Evolutionary conservation across 1,140 invertebrate genomes (phyloP), one percentile per base, ranked within the genome.

Genomic region (Cardiocondyla obscurior): DNA sequence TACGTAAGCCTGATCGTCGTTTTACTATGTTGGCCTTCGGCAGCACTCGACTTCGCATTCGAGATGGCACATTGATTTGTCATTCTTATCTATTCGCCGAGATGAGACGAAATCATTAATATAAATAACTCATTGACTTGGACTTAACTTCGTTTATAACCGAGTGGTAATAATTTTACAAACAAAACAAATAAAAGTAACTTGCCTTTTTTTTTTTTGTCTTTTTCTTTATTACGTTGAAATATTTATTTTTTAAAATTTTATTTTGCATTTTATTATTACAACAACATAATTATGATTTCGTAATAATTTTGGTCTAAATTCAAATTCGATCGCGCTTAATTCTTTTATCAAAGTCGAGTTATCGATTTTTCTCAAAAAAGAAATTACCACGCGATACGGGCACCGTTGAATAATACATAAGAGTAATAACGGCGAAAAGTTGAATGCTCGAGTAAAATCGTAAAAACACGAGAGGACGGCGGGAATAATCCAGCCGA

Each of bases 1-100:
- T 85, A 86, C 67, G 76, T 70, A 86, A 81, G 44, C 25, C 46
- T 36, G 33, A 4, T 46, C 19, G 67, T 60, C 74, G 83, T 85
- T 73, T 79, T 51, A 55, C 55, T 60, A 46, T 25, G 33, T 36
- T 42, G 81, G 46, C 77, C 77, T 85, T 85, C 49, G 28, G 0
- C 10, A 39, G 30, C 49, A 44, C 39, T 22, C 53, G 44, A 85
- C 58, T 69, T 62, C 57, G 39, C 58, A 33, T 39, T n/a, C 6
- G 7, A 19, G 2, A 30, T 33, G 46, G 39, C 46, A 16, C 44
- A 62, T 74, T 49, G 67, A 86, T 82, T 85, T 67, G 36, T 81
- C 74, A 44, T 82, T 58, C 30, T 22, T 65, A 69, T 79, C 36
- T 46, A 2, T 49, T 33, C 28, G 14, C 16, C 1, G 19, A 33